A percentile compares a stretch with the other conserved stretches of the same genome.
These are phyloP conservation scores for Euspilapteryx auroguttella DNA, from an alignment of 2,888 invertebrate genomes.

Conservation along the genomic window DNA sequence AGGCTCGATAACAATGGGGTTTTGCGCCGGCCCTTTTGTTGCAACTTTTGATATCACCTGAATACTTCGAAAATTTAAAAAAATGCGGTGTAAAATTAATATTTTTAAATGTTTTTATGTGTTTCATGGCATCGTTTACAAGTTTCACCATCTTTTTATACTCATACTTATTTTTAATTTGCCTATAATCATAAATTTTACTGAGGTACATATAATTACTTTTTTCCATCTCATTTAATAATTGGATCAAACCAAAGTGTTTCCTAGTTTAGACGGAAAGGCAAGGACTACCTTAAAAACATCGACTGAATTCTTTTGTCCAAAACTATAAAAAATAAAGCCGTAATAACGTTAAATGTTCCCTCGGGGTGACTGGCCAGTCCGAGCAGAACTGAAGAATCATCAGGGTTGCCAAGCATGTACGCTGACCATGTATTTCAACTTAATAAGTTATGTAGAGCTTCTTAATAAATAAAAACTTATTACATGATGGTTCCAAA, in stretches of 20 bases:
- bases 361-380: conserved; percentile 55
- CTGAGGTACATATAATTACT: too few species aligned
- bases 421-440: neutral
- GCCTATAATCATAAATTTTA: too few species aligned
- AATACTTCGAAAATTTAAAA: conserved; percentile 21
- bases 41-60: conserved; percentile 61
- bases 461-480: neutral
- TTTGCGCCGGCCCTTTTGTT: conserved; percentile 53
- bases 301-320: conserved; percentile 3
- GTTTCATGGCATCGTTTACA: too few species aligned
- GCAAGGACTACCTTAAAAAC: conserved; percentile 3
- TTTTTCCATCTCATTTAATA: too few species aligned
- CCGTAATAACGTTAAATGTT: conserved; percentile 59
- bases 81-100: conserved; percentile 6
- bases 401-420: conserved; percentile 22
- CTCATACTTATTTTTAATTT: too few species aligned
- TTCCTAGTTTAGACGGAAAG: too few species aligned
- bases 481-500: too few species aligned
- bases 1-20: conserved; percentile 62
- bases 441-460: too few species aligned
- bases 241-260: too few species aligned
- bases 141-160: too few species aligned
- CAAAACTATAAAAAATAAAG: conserved; percentile 58
- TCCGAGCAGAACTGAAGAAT: conserved; percentile 24
- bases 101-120: too few species aligned